These are phyloP conservation scores for Melanerpes formicivorus DNA, from an alignment of 2,113 vertebrate species.

Conservation along the genomic window DNA sequence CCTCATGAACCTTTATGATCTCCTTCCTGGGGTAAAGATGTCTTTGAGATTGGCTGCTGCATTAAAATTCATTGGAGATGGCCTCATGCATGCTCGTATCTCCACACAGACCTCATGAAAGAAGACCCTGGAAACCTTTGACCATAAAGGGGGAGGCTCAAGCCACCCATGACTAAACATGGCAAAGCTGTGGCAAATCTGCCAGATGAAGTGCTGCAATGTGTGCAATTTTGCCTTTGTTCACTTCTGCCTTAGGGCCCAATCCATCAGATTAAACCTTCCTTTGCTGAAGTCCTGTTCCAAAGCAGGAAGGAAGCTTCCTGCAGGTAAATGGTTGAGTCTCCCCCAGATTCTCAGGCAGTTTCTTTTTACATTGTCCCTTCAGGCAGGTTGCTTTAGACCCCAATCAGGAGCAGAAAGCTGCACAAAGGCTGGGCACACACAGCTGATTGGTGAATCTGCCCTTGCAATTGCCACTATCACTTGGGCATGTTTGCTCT, in stretches of 20 bases:
- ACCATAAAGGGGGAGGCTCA: neutral
- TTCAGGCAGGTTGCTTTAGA: neutral
- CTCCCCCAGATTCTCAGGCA: fast-evolving
- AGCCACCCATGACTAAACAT: neutral
- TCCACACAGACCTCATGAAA: neutral
- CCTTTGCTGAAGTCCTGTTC: neutral
- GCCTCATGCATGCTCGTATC: fast-evolving
- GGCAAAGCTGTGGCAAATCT: neutral
- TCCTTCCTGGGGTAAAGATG: neutral
- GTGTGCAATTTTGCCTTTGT: neutral
- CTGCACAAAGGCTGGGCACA: neutral
- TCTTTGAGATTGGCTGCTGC: neutral
- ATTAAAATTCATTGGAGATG: neutral
- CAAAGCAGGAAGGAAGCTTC: neutral
- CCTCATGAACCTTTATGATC: neutral
- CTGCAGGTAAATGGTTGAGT: fast-evolving
- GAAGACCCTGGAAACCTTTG: neutral
- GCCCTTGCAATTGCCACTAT: fast-evolving
- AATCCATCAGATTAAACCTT: neutral
- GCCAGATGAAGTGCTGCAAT: neutral
- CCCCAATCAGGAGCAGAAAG: fast-evolving
- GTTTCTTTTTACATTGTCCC: neutral
- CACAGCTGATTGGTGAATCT: neutral
- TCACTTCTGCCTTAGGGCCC: neutral
- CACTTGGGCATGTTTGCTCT: neutral